Conservation (phyloP, 2,113 vertebrate species). For the Dendrocopos noguchii region DNA sequence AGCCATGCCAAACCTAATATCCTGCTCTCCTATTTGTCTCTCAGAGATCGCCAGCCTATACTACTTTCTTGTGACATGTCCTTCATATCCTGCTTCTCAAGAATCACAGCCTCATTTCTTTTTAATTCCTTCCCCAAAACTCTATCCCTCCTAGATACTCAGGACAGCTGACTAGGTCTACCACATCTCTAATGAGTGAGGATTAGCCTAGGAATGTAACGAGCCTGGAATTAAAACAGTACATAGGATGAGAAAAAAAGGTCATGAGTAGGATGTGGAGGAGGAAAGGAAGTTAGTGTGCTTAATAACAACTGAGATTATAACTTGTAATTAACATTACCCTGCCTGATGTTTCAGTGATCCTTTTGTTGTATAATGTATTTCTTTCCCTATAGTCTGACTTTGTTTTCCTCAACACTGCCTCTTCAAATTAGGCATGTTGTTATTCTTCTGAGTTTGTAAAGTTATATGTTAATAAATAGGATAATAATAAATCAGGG, state of each 20-base stretch:
- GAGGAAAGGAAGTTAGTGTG: not conserved
- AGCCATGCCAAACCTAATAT: conserved; percentile 10
- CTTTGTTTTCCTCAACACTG: conserved; percentile 32
- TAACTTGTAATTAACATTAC: conserved; percentile 12
- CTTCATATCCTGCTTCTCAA: not conserved
- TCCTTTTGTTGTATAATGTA: conserved; percentile 61
- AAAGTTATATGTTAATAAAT: conserved; percentile 50
- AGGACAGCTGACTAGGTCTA: not conserved
- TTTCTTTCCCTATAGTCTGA: conserved; percentile 1
- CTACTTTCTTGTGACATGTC: not conserved
- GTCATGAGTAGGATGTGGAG: not conserved
- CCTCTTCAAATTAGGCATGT: conserved; percentile 46
- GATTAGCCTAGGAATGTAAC: not conserved
- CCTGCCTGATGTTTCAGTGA: not conserved
- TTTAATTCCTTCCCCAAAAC: conserved; percentile 6
- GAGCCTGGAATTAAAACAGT: not conserved
- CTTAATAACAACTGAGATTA: conserved; percentile 23
- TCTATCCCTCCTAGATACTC: not conserved
- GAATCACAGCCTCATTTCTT: not conserved
- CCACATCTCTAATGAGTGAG: not conserved
- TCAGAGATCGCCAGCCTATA: not conserved
- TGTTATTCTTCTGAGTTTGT: conserved; percentile 39
- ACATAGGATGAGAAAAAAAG: not conserved
- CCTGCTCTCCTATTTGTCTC: conserved; percentile 45
- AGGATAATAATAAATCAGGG: conserved; percentile 45